A percentile compares a stretch with the other conserved stretches of the same genome.
These are phyloP conservation scores for Bubo blakistoni DNA, from an alignment of 2,113 vertebrate species.

Conservation along the genomic window DNA sequence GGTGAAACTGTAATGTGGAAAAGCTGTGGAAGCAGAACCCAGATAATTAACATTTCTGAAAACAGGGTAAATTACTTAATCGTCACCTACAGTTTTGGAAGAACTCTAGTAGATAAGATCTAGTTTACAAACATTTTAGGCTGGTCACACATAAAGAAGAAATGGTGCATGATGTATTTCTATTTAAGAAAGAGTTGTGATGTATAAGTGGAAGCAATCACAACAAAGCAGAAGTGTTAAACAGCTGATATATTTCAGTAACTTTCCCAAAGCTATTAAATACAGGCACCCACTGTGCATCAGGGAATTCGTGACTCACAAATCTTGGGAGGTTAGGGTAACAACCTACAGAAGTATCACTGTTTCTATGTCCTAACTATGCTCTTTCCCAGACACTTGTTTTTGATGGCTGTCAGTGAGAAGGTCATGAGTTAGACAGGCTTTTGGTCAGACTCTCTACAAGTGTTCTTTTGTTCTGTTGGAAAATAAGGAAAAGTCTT, in stretches of 20 bases:
- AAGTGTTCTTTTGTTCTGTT: not conserved
- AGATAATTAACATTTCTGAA: not conserved
- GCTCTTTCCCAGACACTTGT: not conserved
- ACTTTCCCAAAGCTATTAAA: not conserved
- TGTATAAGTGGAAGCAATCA: not conserved
- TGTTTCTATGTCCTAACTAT: not conserved
- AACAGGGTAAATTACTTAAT: not conserved
- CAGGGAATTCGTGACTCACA: not conserved
- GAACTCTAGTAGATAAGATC: not conserved
- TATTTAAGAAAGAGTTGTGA: not conserved
- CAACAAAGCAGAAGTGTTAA: not conserved
- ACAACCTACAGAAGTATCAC: not conserved
- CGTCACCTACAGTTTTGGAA: not conserved
- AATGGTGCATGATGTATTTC: not conserved
- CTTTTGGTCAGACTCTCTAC: not conserved
- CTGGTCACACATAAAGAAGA: not conserved
- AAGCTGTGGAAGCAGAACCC: not conserved
- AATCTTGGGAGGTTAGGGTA: not conserved
- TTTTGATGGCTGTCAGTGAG: not conserved
- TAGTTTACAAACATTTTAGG: not conserved
- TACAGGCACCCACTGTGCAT: accelerated
- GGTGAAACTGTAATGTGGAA: not conserved
- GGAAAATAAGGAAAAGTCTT: not conserved
- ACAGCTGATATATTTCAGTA: not conserved
- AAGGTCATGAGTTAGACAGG: not conserved